Base-by-base conservation (phyloP, 2,797 vertebrate genomes). In the Acropternis orthonyx region DNA sequence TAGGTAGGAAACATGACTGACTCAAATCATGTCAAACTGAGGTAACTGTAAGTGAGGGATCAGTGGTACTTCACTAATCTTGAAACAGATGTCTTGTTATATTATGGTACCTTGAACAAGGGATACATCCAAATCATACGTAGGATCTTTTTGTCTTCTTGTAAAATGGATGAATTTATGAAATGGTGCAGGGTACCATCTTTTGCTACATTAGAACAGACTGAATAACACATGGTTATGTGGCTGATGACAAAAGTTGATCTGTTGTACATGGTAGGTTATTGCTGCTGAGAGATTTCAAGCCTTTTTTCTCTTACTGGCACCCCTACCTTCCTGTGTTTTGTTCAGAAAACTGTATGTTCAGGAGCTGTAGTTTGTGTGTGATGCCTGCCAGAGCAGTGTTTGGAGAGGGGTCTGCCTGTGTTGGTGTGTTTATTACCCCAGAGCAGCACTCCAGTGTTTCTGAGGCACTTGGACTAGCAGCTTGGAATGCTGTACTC, bases 301-400 rank as follows among this genome's bases (percentile, higher is more conserved):
- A 34, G 11, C 26, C 9, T 48, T 79, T 87, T 58, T 58, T 17
- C 15, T 71, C 15, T 71, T 32, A 48, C 26, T 68, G 28, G 2
- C 2, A 2, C 5, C 1, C 2, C 3, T 18, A 9, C 6, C 14
- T 61, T 79, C 9, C 14, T 0, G 0, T 26, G 14, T 3, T 37
- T 74, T 84, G 28, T 10, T 9, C 3, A 32, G 41, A 34, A 71
- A 63, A 23, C 7, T 52, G 27, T 28, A 36, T 22, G 9, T 14
- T 65, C 32, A 21, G 49, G 20, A 75, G n/a, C 14, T 8, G 0
- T 10, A 30, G 9, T 6, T 2, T 34, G 32, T 43, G 21, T 6
- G 6, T 46, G 26, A 8, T 34, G 14, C 4, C 22, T 75, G 13
- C 6, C 0, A 4, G 13, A 19, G 26, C 5, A 30, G 6, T 7